phyloP scores from a whole-genome alignment of 2,113 vertebrate species.

The Erythrolamprus reginae region DNA sequence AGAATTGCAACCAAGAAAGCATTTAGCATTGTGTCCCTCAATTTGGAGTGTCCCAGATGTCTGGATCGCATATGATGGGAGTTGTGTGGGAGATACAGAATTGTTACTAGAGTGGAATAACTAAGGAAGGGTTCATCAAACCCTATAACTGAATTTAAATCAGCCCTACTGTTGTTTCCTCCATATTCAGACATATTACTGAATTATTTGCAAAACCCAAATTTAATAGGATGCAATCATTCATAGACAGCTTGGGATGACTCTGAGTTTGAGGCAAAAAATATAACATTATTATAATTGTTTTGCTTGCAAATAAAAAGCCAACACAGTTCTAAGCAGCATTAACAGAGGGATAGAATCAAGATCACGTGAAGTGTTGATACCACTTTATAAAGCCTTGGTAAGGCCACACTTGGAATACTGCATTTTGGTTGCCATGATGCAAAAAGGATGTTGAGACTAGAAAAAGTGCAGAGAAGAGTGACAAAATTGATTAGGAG shows the following conservation, averaged over 20 bases:
- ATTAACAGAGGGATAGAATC: too few relatives aligned
- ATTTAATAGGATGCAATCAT: not conserved
- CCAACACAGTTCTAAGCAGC: too few relatives aligned
- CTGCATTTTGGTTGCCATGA: too few relatives aligned
- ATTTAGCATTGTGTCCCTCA: conserved; percentile 39
- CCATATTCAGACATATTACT: not conserved
- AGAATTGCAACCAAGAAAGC: conserved; percentile 35
- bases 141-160: not conserved
- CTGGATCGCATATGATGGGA: not conserved
- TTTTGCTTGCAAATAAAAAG: not conserved
- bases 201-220: not conserved
- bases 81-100: not conserved
- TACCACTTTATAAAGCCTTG: too few relatives aligned
- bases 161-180: not conserved
- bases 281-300: not conserved
- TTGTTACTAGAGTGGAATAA: not conserved
- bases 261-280: not conserved
- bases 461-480: too few relatives aligned
- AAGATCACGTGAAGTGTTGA: too few relatives aligned
- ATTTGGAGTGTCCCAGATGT: conserved; percentile 10
- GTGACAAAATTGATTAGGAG: too few relatives aligned
- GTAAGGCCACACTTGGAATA: too few relatives aligned
- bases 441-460: too few relatives aligned
- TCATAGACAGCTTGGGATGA: not conserved
- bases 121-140: not conserved